Evolutionary conservation across 2,888 invertebrate species (phyloP), one percentile per base, ranked within the genome.

Genomic region (Calameuta filiformis): DNA sequence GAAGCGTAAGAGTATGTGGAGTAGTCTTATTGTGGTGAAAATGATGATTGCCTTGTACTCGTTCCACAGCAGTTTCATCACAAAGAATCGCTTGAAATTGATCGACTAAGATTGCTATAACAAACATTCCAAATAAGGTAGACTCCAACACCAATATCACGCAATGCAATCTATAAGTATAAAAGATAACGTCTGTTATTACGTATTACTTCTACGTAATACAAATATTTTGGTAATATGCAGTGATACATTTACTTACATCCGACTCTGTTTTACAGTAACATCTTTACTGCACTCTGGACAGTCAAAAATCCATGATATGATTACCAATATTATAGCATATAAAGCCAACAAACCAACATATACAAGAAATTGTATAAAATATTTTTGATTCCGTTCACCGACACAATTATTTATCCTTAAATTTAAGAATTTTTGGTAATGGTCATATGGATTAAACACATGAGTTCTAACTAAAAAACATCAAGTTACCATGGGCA

Each of bases 381-480:
- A 98, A 92, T 96, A 97, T 91, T 97, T 97, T 92, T 98, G 97
- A 93, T 98, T 98, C 87, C 94, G 94, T 92, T 98, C 97, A 73
- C 97, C 98, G 9, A 98, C 97, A 91, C 98, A 98, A 91, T 98
- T 98, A 91, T 98, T 98, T 75, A 98, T 97, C 97, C 94, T 93
- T 84, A 11, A 87, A 89, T 56, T 75, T 56, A 69, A 34, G 69
- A 76, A 74, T 30, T 37, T 11, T 37, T 69, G 4, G 33, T 71
- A 6, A 12, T 37, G 1, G 12, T 40, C 40, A n/a, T 34, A 40
- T 2, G 15, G 4, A 11, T 73, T 3, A 15, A 68, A 12, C 31
- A 1, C 35, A 30, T 68, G 23, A 35, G n/a, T 30, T 69, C 68
- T 56, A 33, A 75, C 12, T 69, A 73, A 15, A 73, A 11, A 30